These are phyloP conservation scores for Zaprionus inermis DNA, from an alignment of 1,140 invertebrate genomes.

Conservation along the genomic window DNA sequence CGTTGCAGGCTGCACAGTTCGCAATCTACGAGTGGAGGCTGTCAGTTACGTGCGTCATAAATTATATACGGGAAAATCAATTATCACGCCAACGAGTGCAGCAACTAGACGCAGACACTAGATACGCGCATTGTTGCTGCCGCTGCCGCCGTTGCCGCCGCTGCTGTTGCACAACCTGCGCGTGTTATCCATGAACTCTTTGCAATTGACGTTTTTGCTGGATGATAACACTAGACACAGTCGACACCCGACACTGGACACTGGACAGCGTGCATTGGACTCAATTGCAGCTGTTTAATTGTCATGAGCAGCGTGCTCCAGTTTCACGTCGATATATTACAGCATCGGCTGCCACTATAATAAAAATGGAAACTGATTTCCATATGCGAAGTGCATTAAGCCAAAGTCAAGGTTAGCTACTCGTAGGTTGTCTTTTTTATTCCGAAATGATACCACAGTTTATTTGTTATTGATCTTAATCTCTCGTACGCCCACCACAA, in stretches of 20 bases:
- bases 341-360: slow-evolving; percentile 18
- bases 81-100: slow-evolving; percentile 70
- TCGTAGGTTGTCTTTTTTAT: no score
- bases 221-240: slow-evolving; percentile 67
- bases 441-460: not conserved
- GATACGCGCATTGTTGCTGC: slow-evolving; percentile 19
- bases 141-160: slow-evolving; percentile 30
- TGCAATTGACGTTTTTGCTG: slow-evolving; percentile 50
- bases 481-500: slow-evolving; percentile 34
- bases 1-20: slow-evolving; percentile 65
- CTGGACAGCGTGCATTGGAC: slow-evolving; percentile 39
- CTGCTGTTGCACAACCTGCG: slow-evolving; percentile 13
- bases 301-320: slow-evolving; percentile 29
- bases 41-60: slow-evolving; percentile 80
- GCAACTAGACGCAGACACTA: slow-evolving; percentile 31
- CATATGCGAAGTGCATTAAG: slow-evolving; percentile 29
- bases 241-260: slow-evolving; percentile 16
- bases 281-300: slow-evolving; percentile 30
- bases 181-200: slow-evolving; percentile 68
- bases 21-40: slow-evolving; percentile 69
- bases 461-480: slow-evolving; percentile 12
- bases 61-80: slow-evolving; percentile 82
- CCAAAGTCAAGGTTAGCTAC: slow-evolving; percentile 72
- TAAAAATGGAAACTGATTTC: slow-evolving; percentile 49
- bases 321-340: slow-evolving; percentile 15